phyloP scores from a whole-genome alignment of 1,140 invertebrate species.

The Monochamus saltuarius region DNA sequence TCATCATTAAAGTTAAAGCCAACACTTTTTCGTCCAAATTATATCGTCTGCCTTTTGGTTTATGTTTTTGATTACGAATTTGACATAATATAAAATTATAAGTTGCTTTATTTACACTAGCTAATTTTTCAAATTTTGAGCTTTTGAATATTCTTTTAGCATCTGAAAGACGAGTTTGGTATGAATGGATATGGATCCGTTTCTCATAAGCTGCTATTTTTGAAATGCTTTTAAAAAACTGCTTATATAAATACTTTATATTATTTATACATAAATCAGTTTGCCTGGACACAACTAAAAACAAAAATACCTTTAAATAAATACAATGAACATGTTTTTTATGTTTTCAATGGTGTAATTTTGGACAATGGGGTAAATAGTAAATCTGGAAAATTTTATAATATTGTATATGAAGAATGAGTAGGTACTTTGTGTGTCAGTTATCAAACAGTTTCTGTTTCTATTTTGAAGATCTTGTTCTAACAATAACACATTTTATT shows the following conservation, averaged over 20 bases:
- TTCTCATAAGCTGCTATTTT: neutral
- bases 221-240: too few species aligned
- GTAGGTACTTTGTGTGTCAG: too few species aligned
- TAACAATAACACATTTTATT: too few species aligned
- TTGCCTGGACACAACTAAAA: neutral
- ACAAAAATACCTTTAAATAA: neutral
- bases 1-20: conserved; percentile 21
- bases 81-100: conserved; percentile 21
- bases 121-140: neutral
- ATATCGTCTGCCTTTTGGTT: conserved; percentile 22
- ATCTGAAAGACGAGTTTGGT: too few species aligned
- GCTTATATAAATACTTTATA: neutral
- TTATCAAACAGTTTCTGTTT: too few species aligned
- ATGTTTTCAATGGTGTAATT: neutral
- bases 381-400: neutral
- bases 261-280: neutral
- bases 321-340: neutral
- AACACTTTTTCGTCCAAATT: conserved; percentile 31
- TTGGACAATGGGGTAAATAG: neutral
- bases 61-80: conserved; percentile 20
- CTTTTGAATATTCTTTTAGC: neutral
- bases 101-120: conserved; percentile 12
- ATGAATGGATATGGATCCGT: too few species aligned
- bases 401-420: too few species aligned
- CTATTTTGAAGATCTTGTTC: too few species aligned